phyloP scores from a whole-genome alignment of 2,113 vertebrate species.

The Mellivora capensis region DNA sequence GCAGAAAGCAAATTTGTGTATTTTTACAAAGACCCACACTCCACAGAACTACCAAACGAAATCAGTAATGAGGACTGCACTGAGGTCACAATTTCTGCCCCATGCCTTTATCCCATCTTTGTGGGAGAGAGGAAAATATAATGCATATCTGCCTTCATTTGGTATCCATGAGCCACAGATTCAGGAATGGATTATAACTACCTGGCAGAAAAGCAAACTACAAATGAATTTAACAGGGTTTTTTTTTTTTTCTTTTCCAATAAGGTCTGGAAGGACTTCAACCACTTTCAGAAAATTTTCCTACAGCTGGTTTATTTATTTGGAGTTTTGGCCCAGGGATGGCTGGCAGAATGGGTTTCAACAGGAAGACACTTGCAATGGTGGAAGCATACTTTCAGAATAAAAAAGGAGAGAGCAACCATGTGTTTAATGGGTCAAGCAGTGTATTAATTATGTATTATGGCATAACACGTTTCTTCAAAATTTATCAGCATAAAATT shows the following conservation, averaged over 20 bases:
- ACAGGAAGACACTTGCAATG: neutral
- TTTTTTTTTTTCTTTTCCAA: neutral
- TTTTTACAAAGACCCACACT: neutral
- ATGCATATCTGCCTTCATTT: constrained; percentile 1
- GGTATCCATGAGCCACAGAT: neutral
- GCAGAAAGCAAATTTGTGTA: neutral
- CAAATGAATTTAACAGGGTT: constrained; percentile 33
- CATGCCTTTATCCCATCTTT: neutral
- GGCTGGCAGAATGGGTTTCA: neutral
- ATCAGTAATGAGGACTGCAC: neutral
- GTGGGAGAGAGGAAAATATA: neutral
- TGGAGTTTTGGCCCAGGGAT: neutral
- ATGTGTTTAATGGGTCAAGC: neutral
- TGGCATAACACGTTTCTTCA: neutral
- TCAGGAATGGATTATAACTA: neutral
- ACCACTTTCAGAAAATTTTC: neutral
- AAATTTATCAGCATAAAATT: neutral
- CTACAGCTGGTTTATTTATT: constrained; percentile 26
- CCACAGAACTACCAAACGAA: neutral
- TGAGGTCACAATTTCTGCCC: neutral
- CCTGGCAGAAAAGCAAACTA: constrained; percentile 41
- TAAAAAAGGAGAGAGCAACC: neutral
- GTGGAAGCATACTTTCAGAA: neutral
- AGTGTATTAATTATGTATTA: neutral
- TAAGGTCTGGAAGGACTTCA: neutral